Evolutionary conservation across 2,797 vertebrate genomes (phyloP).

Genomic region (Gymnothorax reevesii): DNA sequence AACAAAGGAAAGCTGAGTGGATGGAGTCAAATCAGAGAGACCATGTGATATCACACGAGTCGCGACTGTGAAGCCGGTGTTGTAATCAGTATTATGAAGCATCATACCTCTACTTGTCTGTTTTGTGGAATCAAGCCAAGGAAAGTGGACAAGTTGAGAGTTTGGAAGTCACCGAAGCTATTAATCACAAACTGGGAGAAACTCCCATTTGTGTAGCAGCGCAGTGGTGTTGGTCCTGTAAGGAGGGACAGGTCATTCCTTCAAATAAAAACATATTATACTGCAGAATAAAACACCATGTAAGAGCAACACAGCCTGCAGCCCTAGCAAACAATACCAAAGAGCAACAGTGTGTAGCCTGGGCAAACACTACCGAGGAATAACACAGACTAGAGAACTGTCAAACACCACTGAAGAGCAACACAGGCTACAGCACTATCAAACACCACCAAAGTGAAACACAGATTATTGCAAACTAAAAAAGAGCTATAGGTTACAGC

Average conservation of each 20-base stretch:
- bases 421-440: no score
- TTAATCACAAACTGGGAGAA: conserved; percentile 62
- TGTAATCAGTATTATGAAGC: neutral
- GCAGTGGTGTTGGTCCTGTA: conserved; percentile 57
- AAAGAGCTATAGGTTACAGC: no score
- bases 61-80: no score
- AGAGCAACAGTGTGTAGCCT: neutral
- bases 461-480: no score
- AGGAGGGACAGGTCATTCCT: neutral
- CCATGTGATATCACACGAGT: no score
- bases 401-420: no score
- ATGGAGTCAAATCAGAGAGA: neutral
- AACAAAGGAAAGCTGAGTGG: neutral
- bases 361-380: neutral
- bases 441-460: no score
- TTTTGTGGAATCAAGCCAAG: conserved; percentile 63
- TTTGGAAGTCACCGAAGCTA: conserved; percentile 66
- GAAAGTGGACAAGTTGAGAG: conserved; percentile 67
- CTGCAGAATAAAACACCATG: no score
- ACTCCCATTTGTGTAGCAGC: conserved; percentile 64
- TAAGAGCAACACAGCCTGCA: no score
- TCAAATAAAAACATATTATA: no score
- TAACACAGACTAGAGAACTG: neutral
- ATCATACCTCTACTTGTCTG: conserved; percentile 55
- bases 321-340: neutral